These are phyloP conservation scores for Sinopyrophorus schimmeli DNA, from an alignment of 2,888 invertebrate species.

Conservation along the genomic window DNA sequence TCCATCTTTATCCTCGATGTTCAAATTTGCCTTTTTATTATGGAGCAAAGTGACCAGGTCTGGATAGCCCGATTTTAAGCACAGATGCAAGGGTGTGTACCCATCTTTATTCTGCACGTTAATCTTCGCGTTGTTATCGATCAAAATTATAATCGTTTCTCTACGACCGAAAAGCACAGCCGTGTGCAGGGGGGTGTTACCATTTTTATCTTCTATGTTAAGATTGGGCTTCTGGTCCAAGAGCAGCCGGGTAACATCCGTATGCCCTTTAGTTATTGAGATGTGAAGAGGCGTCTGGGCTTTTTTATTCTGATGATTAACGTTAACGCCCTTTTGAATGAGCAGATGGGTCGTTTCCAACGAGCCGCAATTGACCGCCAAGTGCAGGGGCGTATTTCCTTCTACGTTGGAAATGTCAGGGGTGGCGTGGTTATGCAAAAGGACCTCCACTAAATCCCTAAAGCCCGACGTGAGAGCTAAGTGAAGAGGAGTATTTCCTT, in stretches of 20 bases:
- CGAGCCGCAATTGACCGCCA: no score
- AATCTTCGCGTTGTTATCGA: neutral
- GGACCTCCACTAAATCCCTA: neutral
- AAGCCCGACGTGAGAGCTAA: neutral
- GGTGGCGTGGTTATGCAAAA: neutral
- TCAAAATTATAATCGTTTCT: neutral
- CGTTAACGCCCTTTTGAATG: no score
- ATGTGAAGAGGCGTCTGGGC: no score
- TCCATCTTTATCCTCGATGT: neutral
- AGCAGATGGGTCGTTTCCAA: no score
- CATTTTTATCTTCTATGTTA: neutral
- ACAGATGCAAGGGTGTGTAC: neutral
- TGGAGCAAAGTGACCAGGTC: neutral
- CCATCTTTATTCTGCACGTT: neutral
- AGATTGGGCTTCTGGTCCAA: neutral
- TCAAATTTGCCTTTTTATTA: neutral
- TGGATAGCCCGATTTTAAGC: no score
- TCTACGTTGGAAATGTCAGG: neutral
- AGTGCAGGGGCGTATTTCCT: slow-evolving; percentile 7
- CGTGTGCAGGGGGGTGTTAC: neutral
- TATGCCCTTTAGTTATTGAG: no score
- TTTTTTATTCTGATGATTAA: no score
- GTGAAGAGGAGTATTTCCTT: slow-evolving; percentile 6
- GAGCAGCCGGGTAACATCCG: no score
- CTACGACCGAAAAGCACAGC: neutral